Conservation (phyloP, 2,113 vertebrate genomes). For the Callospermophilus lateralis region DNA sequence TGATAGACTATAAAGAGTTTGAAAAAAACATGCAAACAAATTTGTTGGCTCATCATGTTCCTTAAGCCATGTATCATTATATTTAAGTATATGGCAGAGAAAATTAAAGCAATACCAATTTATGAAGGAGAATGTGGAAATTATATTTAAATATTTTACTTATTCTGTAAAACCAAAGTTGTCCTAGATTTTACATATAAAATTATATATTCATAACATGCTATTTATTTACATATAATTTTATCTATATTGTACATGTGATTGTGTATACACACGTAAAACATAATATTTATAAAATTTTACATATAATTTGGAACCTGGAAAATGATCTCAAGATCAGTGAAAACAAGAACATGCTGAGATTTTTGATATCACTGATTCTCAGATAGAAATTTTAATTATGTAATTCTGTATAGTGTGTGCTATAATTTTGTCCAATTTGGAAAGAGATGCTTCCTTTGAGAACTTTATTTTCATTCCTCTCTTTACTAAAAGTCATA, state of each 20-base stretch:
- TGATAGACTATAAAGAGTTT: neutral
- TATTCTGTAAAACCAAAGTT: neutral
- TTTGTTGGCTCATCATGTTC: slow-evolving; percentile 17
- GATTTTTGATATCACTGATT: neutral
- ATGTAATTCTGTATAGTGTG: neutral
- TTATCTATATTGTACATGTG: neutral
- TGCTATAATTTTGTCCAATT: neutral
- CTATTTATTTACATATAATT: neutral
- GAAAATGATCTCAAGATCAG: neutral
- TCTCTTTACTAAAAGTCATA: neutral
- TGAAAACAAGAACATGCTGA: neutral
- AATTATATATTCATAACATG: neutral
- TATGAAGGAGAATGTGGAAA: neutral
- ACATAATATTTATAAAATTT: neutral
- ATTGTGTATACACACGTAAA: neutral
- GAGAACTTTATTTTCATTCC: neutral
- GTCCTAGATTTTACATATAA: neutral
- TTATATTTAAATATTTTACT: neutral
- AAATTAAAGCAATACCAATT: neutral
- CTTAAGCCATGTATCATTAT: neutral
- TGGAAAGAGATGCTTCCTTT: neutral
- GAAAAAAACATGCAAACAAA: neutral
- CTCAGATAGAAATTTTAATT: neutral
- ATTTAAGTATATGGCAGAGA: neutral
- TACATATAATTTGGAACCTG: neutral